phyloP scores from a whole-genome alignment of 2,888 invertebrate genomes.

The Caenorhabditis parvicauda region DNA sequence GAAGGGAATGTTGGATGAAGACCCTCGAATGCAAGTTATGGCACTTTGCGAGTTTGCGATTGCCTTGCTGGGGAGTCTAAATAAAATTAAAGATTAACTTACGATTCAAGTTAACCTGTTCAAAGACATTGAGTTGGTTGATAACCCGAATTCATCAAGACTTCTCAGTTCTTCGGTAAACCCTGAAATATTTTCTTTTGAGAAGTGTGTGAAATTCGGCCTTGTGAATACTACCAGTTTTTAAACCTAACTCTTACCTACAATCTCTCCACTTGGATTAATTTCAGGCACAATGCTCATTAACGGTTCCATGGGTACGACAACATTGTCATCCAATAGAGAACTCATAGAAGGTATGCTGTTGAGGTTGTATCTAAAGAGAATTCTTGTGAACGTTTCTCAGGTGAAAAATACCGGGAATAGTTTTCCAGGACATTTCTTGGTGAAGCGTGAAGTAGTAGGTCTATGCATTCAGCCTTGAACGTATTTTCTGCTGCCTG shows the following conservation, averaged over 20 bases:
- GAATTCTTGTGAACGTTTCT: too few relatives aligned
- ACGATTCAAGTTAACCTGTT: constrained; percentile 11
- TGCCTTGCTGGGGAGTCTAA: constrained; percentile 20
- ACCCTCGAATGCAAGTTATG: constrained; percentile 33
- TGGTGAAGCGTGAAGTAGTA: too few relatives aligned
- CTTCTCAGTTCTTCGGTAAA: constrained; percentile 3
- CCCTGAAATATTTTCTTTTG: constrained; percentile 4
- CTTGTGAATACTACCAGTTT: neutral
- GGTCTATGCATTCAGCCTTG: too few relatives aligned
- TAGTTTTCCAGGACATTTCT: too few relatives aligned
- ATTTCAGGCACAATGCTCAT: constrained; percentile 11
- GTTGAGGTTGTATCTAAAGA: too few relatives aligned
- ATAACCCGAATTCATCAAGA: constrained; percentile 8
- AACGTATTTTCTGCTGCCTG: too few relatives aligned
- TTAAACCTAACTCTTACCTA: neutral
- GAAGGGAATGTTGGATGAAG: constrained; percentile 47
- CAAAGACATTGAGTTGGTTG: constrained; percentile 33
- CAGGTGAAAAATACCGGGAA: too few relatives aligned
- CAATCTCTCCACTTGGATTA: constrained; percentile 13
- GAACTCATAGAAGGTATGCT: too few relatives aligned
- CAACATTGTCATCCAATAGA: too few relatives aligned
- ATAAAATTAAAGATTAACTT: neutral
- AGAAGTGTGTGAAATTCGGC: neutral
- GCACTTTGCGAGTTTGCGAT: neutral
- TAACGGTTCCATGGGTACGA: constrained; percentile 11